phyloP scores from a whole-genome alignment of 2,888 invertebrate species.

The Temnothorax unifasciatus region DNA sequence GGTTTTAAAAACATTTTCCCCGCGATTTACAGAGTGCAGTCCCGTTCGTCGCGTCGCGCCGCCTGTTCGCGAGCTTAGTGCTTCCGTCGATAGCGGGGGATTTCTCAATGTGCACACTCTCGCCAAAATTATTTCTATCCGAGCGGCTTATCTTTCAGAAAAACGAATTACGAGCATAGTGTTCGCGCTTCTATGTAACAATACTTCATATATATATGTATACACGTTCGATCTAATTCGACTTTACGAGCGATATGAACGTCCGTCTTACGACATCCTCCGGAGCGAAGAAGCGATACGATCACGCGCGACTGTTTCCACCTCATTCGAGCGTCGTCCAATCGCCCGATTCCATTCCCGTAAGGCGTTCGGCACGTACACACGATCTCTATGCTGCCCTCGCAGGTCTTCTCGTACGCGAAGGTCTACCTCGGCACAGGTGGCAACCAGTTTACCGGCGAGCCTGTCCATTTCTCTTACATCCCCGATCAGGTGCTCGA shows the following conservation, averaged over 20 bases:
- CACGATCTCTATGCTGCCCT: constrained; percentile 7
- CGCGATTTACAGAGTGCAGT: constrained; percentile 36
- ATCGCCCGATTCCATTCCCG: constrained; percentile 49
- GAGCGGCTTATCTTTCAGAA: constrained; percentile 1
- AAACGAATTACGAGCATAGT: not conserved
- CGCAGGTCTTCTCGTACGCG: constrained; percentile 92
- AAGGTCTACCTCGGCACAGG: constrained; percentile 92
- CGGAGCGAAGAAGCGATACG: constrained; percentile 23
- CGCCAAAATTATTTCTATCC: constrained; percentile 36
- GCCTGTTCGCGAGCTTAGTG: constrained; percentile 16
- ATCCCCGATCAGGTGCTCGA: constrained; percentile 92
- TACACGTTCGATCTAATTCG: not conserved
- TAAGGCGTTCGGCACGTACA: not conserved
- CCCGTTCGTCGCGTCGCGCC: not conserved
- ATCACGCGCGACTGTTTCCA: constrained; percentile 53
- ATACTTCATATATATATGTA: not conserved
- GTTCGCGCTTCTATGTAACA: not conserved
- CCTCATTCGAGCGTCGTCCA: constrained; percentile 41
- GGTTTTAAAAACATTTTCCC: constrained; percentile 45
- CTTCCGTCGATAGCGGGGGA: constrained; percentile 1
- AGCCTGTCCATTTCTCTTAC: constrained; percentile 92
- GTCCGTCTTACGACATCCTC: not conserved
- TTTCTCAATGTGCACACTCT: not conserved
- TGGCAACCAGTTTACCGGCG: constrained; percentile 90
- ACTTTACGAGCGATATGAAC: constrained; percentile 1